phyloP scores from a whole-genome alignment of 1,140 invertebrate genomes.

The Teleogryllus occipitalis region DNA sequence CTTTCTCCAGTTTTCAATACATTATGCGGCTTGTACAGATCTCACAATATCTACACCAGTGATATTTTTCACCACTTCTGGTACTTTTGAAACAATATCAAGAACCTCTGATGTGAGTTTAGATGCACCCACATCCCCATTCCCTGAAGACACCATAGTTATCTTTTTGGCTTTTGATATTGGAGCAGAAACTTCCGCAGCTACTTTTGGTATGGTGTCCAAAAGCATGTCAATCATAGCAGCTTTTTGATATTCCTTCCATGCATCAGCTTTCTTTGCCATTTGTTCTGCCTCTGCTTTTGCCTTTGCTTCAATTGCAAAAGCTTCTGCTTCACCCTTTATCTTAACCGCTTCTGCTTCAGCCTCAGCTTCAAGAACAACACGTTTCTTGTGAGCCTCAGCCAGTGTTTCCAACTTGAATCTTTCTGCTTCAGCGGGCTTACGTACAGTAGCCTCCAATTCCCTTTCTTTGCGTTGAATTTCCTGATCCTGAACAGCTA shows the following conservation, averaged over 20 bases:
- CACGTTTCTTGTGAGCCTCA: slow-evolving; percentile 77
- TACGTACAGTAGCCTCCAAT: slow-evolving; percentile 44
- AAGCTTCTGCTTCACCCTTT: slow-evolving; percentile 85
- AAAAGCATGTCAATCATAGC: slow-evolving; percentile 97
- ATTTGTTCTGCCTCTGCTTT: slow-evolving; percentile 94
- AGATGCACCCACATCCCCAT: slow-evolving; percentile 45
- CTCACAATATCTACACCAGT: slow-evolving; percentile 44
- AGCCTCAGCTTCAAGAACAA: slow-evolving; percentile 86
- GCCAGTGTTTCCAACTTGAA: slow-evolving; percentile 80
- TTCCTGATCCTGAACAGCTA: slow-evolving; percentile 40
- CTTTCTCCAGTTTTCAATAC: not conserved
- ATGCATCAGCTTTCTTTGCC: slow-evolving; percentile 93
- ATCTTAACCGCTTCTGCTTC: slow-evolving; percentile 81
- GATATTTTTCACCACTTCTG: slow-evolving; percentile 43
- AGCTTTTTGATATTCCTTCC: slow-evolving; percentile 90
- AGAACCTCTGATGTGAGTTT: slow-evolving; percentile 50
- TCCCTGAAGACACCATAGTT: slow-evolving; percentile 47
- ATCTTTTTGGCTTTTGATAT: slow-evolving; percentile 47
- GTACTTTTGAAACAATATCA: slow-evolving; percentile 46
- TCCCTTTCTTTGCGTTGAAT: slow-evolving; percentile 39
- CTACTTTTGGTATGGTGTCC: slow-evolving; percentile 88
- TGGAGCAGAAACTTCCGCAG: slow-evolving; percentile 51
- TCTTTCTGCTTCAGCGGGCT: slow-evolving; percentile 50
- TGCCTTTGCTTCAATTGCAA: slow-evolving; percentile 86
- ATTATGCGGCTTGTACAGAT: not conserved